Conservation (phyloP, 2,797 vertebrate species). For the Emydoidea blandingii region DNA sequence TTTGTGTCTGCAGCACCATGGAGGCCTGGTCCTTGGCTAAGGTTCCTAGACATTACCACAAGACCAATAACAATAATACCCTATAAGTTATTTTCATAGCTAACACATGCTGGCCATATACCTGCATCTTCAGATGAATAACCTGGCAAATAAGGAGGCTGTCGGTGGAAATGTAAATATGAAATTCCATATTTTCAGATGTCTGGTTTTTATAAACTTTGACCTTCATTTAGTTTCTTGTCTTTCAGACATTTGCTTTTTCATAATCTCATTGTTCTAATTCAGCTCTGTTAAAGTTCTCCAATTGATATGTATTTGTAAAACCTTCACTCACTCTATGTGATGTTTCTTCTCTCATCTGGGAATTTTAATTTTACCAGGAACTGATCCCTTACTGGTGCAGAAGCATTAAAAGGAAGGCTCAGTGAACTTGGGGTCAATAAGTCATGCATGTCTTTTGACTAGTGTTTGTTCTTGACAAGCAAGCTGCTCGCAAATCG, state of each 20-base stretch:
- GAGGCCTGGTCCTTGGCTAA: not conserved
- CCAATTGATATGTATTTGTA: slow-evolving; percentile 48
- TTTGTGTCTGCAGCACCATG: not conserved
- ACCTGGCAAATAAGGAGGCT: not conserved
- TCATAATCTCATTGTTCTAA: slow-evolving; percentile 59
- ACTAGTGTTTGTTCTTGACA: slow-evolving; percentile 70
- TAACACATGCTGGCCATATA: not conserved
- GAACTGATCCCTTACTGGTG: not conserved
- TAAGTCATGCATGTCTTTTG: slow-evolving; percentile 62
- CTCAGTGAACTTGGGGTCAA: slow-evolving; percentile 67
- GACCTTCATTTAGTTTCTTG: slow-evolving; percentile 1
- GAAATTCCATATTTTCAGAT: slow-evolving; percentile 11
- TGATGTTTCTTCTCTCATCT: slow-evolving; percentile 37
- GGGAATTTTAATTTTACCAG: slow-evolving; percentile 48
- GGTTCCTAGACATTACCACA: not conserved
- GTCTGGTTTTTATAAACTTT: slow-evolving; percentile 30
- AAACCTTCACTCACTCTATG: slow-evolving; percentile 45
- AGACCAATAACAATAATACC: not conserved
- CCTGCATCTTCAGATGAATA: not conserved
- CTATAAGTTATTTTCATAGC: not conserved
- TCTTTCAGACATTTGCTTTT: slow-evolving; percentile 55
- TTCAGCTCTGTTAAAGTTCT: slow-evolving; percentile 37
- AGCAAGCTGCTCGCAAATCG: slow-evolving; percentile 70
- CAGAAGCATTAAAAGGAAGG: slow-evolving; percentile 55
- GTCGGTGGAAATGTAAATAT: slow-evolving; percentile 20